These are phyloP conservation scores for Penaeus monodon DNA, from an alignment of 2,888 invertebrate species.

Conservation along the genomic window DNA sequence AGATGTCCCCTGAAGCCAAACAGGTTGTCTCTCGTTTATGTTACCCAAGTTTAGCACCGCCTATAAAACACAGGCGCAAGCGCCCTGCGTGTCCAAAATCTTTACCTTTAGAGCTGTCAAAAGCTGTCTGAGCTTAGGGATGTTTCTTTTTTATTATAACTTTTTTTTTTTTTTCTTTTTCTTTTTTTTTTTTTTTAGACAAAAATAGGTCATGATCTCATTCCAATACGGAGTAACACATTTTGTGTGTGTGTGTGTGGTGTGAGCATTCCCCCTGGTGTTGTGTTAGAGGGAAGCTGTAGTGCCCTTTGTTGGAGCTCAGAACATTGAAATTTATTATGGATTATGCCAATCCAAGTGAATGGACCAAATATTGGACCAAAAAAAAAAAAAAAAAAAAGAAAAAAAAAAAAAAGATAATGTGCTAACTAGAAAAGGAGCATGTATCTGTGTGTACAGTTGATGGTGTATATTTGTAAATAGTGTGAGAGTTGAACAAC, in stretches of 20 bases:
- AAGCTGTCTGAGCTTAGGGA: constrained; percentile 58
- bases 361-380: constrained; percentile 62
- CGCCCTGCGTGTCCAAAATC: constrained; percentile 55
- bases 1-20: constrained; percentile 53
- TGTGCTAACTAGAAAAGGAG: constrained; percentile 56
- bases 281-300: constrained; percentile 36
- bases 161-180: constrained; percentile 15
- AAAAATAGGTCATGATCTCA: constrained; percentile 61
- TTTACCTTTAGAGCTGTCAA: constrained; percentile 54
- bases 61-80: constrained; percentile 57
- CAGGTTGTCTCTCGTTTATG: constrained; percentile 49
- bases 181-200: constrained; percentile 48
- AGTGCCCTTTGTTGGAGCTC: constrained; percentile 51
- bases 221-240: constrained; percentile 60
- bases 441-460: constrained; percentile 60
- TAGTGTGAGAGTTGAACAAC: constrained; percentile 63
- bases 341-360: constrained; percentile 47
- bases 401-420: constrained; percentile 38
- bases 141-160: constrained; percentile 13
- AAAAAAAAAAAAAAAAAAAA: constrained; percentile 35
- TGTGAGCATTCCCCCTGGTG: constrained; percentile 42
- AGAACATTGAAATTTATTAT: constrained; percentile 48
- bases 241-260: constrained; percentile 50
- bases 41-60: constrained; percentile 35
- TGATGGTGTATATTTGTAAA: constrained; percentile 61